phyloP scores from a whole-genome alignment of 2,113 vertebrate genomes.

The Myotis yumanensis region DNA sequence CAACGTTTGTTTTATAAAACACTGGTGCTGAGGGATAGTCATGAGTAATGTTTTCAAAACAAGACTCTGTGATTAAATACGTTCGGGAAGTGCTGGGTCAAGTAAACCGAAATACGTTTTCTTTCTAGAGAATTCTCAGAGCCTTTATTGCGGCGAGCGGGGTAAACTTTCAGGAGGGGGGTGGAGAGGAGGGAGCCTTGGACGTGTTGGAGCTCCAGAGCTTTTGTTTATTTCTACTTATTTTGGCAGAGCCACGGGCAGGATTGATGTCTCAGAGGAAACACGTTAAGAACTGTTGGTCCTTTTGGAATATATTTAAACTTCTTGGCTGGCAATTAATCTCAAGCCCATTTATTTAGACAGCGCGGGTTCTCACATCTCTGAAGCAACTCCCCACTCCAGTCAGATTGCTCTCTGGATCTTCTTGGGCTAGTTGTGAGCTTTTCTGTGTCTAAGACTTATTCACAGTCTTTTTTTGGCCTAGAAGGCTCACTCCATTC shows the following conservation, averaged over 20 bases:
- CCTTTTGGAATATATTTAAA: conserved; percentile 64
- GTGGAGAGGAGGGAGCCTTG: not conserved
- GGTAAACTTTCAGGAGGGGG: not conserved
- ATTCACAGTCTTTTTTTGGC: not conserved
- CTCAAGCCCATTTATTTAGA: conserved; percentile 59
- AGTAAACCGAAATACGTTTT: not conserved
- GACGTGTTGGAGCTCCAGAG: not conserved
- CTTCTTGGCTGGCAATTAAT: conserved; percentile 52
- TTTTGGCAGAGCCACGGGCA: conserved; percentile 48
- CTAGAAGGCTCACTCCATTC: not conserved
- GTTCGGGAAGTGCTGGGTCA: not conserved
- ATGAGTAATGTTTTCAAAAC: conserved; percentile 61
- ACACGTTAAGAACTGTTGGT: conserved; percentile 50
- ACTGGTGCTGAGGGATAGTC: not conserved
- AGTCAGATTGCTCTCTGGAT: not conserved
- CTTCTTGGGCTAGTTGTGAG: not conserved
- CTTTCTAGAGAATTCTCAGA: not conserved
- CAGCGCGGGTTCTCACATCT: conserved; percentile 28
- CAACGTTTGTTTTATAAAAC: conserved; percentile 51
- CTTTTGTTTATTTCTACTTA: conserved; percentile 56
- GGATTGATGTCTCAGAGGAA: conserved; percentile 67
- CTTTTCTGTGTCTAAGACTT: not conserved
- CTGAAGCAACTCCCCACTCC: not conserved
- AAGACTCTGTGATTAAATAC: not conserved
- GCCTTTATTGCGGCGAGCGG: not conserved